Conservation (phyloP, 2,113 vertebrate genomes). For the Microtus montanus region DNA sequence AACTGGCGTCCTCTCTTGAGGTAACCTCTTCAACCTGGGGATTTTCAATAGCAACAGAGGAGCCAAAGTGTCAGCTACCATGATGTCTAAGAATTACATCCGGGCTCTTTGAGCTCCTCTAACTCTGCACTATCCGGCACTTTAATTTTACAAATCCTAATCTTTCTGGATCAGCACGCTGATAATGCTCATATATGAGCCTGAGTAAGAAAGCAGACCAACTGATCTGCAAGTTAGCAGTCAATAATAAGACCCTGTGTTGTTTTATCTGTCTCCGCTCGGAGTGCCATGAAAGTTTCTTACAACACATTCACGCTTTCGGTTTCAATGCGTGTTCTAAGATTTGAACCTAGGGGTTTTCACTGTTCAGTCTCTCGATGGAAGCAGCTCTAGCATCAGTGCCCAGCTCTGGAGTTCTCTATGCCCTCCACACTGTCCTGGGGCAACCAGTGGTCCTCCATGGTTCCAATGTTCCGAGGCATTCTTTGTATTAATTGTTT, state of each 20-base stretch:
- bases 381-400: not conserved
- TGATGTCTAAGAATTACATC: not conserved
- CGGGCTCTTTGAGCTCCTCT: not conserved
- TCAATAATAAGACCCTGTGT: not conserved
- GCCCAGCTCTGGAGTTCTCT: not conserved
- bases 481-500: conserved; percentile 9
- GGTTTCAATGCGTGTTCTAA: conserved; percentile 44
- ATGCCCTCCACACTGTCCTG: not conserved
- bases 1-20: not conserved
- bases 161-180: not conserved
- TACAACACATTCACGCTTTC: not conserved
- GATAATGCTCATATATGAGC: not conserved
- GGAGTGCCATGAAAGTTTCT: not conserved
- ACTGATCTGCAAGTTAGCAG: conserved; percentile 26
- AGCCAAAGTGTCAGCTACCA: not conserved
- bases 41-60: not conserved
- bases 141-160: not conserved
- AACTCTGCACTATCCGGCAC: not conserved
- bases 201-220: not conserved
- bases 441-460: not conserved
- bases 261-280: not conserved
- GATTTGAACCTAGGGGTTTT: conserved; percentile 35
- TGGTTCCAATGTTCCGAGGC: not conserved
- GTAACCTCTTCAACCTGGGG: not conserved
- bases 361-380: not conserved